Percentiles rank a stretch among this genome's conserved stretches.
Evolutionary conservation across 2,113 vertebrate species (phyloP).

Genomic region (Aptenodytes forsteri): DNA sequence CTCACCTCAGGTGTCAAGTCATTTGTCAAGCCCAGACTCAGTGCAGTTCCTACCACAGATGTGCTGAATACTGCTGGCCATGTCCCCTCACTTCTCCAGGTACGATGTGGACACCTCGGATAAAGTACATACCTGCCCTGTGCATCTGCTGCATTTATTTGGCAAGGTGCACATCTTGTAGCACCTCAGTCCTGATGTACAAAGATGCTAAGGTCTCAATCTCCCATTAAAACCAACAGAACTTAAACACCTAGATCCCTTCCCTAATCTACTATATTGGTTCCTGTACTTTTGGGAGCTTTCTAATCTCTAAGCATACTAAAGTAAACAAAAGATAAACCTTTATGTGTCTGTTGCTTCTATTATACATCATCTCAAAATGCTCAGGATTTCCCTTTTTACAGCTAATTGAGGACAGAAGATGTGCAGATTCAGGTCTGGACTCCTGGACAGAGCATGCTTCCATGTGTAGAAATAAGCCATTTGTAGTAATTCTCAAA

Average conservation of each 20-base stretch:
- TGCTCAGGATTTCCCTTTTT: background rate
- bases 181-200: too few species aligned
- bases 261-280: background rate
- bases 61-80: background rate
- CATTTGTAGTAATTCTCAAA: background rate
- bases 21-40: background rate
- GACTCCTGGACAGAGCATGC: background rate
- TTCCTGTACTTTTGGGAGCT: background rate
- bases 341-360: background rate
- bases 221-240: background rate
- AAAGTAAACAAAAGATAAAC: background rate
- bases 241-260: background rate
- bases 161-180: background rate
- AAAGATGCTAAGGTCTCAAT: background rate
- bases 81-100: background rate
- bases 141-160: background rate
- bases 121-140: background rate
- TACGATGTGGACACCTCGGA: accelerated
- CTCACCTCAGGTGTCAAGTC: background rate
- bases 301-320: background rate
- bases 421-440: background rate
- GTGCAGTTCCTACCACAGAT: background rate
- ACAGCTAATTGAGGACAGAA: background rate
- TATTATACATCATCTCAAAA: background rate
- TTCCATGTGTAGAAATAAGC: background rate